phyloP scores from a whole-genome alignment of 2,888 invertebrate species.

The Trissonchulus sp. region DNA sequence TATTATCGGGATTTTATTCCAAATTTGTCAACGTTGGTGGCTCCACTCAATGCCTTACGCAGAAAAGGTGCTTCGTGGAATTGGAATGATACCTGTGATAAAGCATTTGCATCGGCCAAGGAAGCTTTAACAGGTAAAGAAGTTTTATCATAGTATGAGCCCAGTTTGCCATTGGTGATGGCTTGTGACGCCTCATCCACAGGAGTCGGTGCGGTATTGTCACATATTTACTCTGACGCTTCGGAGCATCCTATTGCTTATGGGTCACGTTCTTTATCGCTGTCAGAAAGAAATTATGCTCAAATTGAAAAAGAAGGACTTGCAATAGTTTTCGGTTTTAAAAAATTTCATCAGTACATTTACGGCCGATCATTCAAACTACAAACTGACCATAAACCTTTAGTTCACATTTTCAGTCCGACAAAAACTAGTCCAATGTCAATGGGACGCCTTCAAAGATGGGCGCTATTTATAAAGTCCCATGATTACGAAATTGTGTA shows the following conservation, averaged over 20 bases:
- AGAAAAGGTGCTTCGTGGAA: not conserved
- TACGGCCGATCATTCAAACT: not conserved
- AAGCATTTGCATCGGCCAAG: constrained; percentile 28
- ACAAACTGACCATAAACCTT: not conserved
- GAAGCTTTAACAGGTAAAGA: not conserved
- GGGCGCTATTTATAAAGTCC: not conserved
- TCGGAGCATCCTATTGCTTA: not conserved
- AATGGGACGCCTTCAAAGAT: not conserved
- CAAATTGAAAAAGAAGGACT: constrained; percentile 8
- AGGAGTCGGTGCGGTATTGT: not conserved
- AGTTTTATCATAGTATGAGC: not conserved
- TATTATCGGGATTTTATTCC: constrained; percentile 25
- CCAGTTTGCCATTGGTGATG: not conserved
- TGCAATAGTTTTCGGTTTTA: not conserved
- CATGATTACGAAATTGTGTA: not conserved
- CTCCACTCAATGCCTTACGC: constrained; percentile 6
- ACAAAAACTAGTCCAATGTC: not conserved
- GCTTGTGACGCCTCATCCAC: not conserved
- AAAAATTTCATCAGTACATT: not conserved
- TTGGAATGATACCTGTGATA: constrained; percentile 24
- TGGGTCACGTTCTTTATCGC: not conserved
- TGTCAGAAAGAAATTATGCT: not conserved
- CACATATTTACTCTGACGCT: not conserved
- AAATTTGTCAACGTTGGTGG: constrained; percentile 11
- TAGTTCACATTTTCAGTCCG: not conserved